A percentile compares a stretch with the other conserved stretches of the same genome.
Evolutionary conservation across 2,113 vertebrate species (phyloP).

Genomic region (Malurus melanocephalus): DNA sequence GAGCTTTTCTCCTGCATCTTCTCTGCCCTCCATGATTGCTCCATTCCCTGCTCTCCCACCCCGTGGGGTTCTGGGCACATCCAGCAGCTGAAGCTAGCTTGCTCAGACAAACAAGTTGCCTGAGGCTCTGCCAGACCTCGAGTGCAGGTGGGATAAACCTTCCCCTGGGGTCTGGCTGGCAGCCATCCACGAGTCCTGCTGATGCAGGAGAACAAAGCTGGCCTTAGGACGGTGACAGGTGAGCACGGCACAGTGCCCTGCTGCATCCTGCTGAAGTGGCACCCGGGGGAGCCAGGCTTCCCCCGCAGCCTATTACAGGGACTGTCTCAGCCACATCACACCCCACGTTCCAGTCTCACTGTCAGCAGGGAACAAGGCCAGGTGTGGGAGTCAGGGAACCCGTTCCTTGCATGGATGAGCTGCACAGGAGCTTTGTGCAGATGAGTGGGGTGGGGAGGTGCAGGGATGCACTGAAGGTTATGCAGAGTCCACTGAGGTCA

Average conservation of each 20-base stretch:
- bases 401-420: neutral
- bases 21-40: neutral
- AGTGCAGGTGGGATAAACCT: neutral
- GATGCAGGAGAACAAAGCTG: neutral
- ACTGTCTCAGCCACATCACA: neutral
- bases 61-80: neutral
- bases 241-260: neutral
- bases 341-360: neutral
- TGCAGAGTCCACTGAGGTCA: accelerated
- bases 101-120: neutral
- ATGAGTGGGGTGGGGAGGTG: neutral
- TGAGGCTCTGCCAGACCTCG: neutral
- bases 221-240: neutral
- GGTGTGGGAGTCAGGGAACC: neutral
- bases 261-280: neutral
- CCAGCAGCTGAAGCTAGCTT: neutral
- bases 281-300: neutral
- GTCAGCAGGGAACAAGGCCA: neutral
- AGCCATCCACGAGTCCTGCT: neutral
- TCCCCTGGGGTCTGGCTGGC: neutral
- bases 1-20: neutral
- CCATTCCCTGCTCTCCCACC: neutral
- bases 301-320: neutral
- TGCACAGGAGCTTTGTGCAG: neutral
- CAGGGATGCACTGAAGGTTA: neutral